Percentiles rank a stretch among this genome's conserved stretches.
phyloP scores from a whole-genome alignment of 2,888 invertebrate genomes.

The Aporophyla nigra region DNA sequence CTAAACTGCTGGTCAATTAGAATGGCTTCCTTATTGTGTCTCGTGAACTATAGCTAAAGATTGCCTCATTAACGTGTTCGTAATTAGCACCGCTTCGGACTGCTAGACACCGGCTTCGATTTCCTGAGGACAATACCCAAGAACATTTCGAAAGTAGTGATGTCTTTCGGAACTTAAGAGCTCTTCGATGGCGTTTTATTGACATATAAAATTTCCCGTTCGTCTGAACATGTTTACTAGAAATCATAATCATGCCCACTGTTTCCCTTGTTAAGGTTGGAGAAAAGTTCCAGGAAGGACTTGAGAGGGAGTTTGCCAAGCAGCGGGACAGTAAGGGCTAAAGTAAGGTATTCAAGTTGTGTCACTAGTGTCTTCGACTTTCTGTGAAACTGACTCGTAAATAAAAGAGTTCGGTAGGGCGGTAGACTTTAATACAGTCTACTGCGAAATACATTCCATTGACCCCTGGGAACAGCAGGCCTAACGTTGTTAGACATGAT shows the following conservation, averaged over 20 bases:
- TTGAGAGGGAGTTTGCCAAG: neutral
- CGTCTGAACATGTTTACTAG: too few relatives aligned
- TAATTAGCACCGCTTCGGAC: constrained; percentile 7
- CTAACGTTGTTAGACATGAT: constrained; percentile 22
- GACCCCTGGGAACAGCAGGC: constrained; percentile 18
- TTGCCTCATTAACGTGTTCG: constrained; percentile 34
- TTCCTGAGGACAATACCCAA: neutral
- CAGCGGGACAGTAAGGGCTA: neutral
- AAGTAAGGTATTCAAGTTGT: neutral
- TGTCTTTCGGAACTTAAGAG: neutral
- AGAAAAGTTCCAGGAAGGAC: neutral
- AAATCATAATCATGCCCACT: neutral
- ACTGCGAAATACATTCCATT: neutral
- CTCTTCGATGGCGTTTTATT: neutral
- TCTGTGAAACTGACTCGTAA: neutral
- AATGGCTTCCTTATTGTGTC: constrained; percentile 40
- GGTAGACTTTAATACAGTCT: neutral
- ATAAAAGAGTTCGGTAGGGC: neutral
- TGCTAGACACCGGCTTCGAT: neutral
- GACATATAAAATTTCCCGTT: too few relatives aligned
- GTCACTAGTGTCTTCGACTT: neutral
- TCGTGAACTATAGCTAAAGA: constrained; percentile 26
- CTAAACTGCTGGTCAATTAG: constrained; percentile 53
- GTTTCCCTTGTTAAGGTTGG: too few relatives aligned
- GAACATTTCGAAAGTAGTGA: neutral